These are phyloP conservation scores for Porites divaricata DNA, from an alignment of 92 coral and sea anemone genomes.

Conservation along the genomic window DNA sequence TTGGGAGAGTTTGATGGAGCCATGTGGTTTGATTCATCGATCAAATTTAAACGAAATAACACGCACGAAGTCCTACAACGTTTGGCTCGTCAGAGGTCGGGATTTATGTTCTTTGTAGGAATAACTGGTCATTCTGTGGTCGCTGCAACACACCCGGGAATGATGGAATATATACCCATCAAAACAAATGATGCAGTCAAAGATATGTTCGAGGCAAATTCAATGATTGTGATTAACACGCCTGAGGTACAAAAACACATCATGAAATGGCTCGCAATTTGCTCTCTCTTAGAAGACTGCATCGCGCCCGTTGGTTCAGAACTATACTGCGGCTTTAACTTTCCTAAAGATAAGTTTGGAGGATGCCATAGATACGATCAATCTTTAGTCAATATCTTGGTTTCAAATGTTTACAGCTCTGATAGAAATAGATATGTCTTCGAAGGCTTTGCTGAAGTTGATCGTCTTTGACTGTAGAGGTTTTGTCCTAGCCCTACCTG, in stretches of 20 bases:
- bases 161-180: not conserved
- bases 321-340: not conserved
- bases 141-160: not conserved
- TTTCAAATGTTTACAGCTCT: not conserved
- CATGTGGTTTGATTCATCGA: conserved; percentile 42
- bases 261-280: not conserved
- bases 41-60: not conserved
- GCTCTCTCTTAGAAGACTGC: not conserved
- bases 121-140: not conserved
- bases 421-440: not conserved
- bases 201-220: not conserved
- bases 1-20: conserved; percentile 39
- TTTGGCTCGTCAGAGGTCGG: not conserved
- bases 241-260: not conserved
- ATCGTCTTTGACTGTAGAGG: no score
- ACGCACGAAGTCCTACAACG: not conserved
- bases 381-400: not conserved
- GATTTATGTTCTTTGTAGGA: not conserved
- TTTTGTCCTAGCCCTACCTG: no score
- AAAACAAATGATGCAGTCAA: not conserved
- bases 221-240: not conserved
- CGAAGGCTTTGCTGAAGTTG: no score
- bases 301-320: not conserved
- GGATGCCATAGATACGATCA: not conserved
- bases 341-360: not conserved